Base-by-base conservation (phyloP, 2,888 invertebrate species). In the Phasia obesa region DNA sequence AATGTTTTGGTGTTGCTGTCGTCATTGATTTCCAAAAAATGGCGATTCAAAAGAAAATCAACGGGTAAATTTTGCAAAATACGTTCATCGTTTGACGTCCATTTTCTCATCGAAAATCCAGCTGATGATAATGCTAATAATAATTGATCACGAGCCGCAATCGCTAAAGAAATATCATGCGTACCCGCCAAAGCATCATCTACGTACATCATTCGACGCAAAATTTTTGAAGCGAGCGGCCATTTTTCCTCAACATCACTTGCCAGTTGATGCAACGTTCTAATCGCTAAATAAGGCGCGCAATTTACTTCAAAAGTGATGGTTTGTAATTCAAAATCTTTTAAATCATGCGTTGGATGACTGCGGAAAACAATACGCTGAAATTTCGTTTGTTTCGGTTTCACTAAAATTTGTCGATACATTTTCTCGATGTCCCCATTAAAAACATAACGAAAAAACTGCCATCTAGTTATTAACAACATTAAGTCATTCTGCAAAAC, bases 371-470 rank as follows among this genome's bases (percentile, higher is more conserved):
- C 7, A 47, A 47, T 47, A 7, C 19, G 19, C 15, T 47, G 47
- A 47, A 19, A 19, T 9, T 17, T 5, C 5, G 47, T 47, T 9
- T 47, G 47, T 6, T 17, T 2, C 2, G 47, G 11, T 9, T 47
- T 9, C 4, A 19, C 47, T 6, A 17, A 19, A 47, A 47, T 19
- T 47, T 47, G 47, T 7, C 31, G 57, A 21, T 38, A 74, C 64
- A 62, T 74, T 27, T 74, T 62, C 4, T 64, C 21, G 19, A 74
- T 64, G 9, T 64, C 74, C 15, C 64, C 74, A 51, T 64, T 74
- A 44, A 74, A 74, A 21, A 74, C 64, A n/a, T n/a, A 74, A 15
- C n/a, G 53, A 25, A 11, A 74, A 11, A 64, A 55, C 0, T 64
- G 53, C 64, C 64, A 74, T 23, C 31, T 53, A n/a, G 23, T 23